Conservation (phyloP, 2,113 vertebrate species). For the Leucoraja erinaceus region DNA sequence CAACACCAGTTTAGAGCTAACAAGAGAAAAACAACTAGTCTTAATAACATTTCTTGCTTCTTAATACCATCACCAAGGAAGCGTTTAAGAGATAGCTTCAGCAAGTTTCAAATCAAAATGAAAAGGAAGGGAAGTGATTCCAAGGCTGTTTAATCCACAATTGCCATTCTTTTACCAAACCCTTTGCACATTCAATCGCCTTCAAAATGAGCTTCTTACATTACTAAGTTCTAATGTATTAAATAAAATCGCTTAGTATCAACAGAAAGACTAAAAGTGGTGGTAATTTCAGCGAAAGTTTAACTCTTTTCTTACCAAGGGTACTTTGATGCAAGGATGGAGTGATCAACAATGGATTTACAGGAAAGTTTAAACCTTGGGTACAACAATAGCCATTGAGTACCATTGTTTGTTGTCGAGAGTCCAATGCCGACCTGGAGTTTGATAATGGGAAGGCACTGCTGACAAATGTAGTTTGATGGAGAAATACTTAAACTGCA, state of each 20-base stretch:
- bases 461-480: neutral
- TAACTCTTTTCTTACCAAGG: neutral
- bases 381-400: neutral
- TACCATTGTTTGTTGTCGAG: neutral
- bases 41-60: neutral
- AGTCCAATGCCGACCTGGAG: slow-evolving; percentile 13
- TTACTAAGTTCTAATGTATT: neutral
- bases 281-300: neutral
- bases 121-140: neutral
- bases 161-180: neutral
- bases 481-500: slow-evolving; percentile 22
- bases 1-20: neutral
- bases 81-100: neutral
- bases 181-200: neutral
- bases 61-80: neutral
- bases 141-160: neutral
- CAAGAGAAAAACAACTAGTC: neutral
- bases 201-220: neutral
- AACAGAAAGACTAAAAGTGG: neutral
- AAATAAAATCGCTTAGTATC: neutral
- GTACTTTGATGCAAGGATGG: neutral
- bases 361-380: slow-evolving; percentile 13
- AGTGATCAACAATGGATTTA: neutral
- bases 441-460: slow-evolving; percentile 15
- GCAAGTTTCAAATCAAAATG: neutral